Percentiles rank a stretch among this genome's conserved stretches.
Evolutionary conservation across 1,140 invertebrate species (phyloP).

Genomic region (Tyrophagus putrescentiae): DNA sequence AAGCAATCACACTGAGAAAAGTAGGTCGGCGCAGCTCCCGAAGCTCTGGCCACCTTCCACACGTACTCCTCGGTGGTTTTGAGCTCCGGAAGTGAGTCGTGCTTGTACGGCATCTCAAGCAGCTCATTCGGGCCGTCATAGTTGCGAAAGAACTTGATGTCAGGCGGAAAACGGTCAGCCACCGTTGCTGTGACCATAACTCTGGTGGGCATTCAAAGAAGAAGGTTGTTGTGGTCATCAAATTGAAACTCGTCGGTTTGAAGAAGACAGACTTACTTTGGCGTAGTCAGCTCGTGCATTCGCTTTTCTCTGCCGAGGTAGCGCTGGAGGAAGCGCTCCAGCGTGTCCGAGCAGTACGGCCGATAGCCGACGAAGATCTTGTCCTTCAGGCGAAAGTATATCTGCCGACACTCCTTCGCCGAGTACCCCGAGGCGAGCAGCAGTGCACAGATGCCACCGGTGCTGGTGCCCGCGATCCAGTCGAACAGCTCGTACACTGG

Average conservation of each 20-base stretch:
- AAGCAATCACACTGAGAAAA: conserved; percentile 41
- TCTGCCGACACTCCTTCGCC: conserved; percentile 44
- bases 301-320: conserved; percentile 64
- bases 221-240: background rate
- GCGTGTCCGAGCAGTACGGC: conserved; percentile 66
- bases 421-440: background rate
- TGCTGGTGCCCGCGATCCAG: conserved; percentile 93
- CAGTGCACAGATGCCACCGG: conserved; percentile 59
- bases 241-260: background rate
- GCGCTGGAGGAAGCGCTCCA: conserved; percentile 78
- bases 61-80: conserved; percentile 32
- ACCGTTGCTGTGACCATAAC: conserved; percentile 76
- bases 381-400: conserved; percentile 87
- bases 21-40: conserved; percentile 90
- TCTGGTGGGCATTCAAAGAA: conserved; percentile 32
- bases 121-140: conserved; percentile 57
- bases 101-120: conserved; percentile 34
- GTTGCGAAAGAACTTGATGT: conserved; percentile 84
- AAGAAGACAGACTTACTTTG: background rate
- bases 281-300: conserved; percentile 24
- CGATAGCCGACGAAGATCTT: conserved; percentile 62
- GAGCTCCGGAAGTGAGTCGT: background rate
- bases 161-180: conserved; percentile 78
- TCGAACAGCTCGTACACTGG: conserved; percentile 76
- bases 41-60: conserved; percentile 74